A percentile compares a stretch with the other conserved stretches of the same genome.
Evolutionary conservation across 1,140 invertebrate species (phyloP).

Genomic region (Pseudachorutes palmiensis): DNA sequence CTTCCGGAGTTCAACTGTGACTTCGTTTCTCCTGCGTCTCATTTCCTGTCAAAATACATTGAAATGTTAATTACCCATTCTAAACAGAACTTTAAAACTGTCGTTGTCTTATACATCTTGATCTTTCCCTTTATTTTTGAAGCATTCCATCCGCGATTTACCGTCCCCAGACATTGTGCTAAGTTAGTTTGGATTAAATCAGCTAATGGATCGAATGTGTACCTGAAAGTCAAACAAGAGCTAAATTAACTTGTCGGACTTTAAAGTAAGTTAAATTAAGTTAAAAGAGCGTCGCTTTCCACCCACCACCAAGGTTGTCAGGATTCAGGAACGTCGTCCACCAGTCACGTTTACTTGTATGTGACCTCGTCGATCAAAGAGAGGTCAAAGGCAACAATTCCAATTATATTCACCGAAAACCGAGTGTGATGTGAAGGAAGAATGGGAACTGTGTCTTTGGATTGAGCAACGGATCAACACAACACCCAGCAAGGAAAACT

Average conservation of each 20-base stretch:
- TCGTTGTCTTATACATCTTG: conserved; percentile 70
- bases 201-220: neutral
- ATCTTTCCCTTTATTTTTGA: conserved; percentile 96
- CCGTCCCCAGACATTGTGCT: conserved; percentile 66
- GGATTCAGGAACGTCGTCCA: too few relatives aligned
- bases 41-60: conserved; percentile 64
- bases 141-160: conserved; percentile 72
- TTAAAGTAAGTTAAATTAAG: too few relatives aligned
- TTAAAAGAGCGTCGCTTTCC: too few relatives aligned
- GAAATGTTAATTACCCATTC: neutral
- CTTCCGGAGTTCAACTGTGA: conserved; percentile 90
- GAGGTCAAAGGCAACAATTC: conserved; percentile 1
- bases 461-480: conserved; percentile 3
- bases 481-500: neutral
- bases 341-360: too few relatives aligned
- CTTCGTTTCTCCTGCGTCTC: conserved; percentile 88
- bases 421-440: neutral
- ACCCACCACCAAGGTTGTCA: too few relatives aligned
- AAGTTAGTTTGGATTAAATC: neutral
- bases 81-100: neutral
- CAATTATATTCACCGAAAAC: neutral
- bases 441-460: neutral
- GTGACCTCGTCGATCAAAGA: too few relatives aligned
- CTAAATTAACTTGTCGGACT: too few relatives aligned
- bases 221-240: too few relatives aligned